Evolutionary conservation across 2,888 invertebrate genomes (phyloP).

Genomic region (Lycia hirtaria): DNA sequence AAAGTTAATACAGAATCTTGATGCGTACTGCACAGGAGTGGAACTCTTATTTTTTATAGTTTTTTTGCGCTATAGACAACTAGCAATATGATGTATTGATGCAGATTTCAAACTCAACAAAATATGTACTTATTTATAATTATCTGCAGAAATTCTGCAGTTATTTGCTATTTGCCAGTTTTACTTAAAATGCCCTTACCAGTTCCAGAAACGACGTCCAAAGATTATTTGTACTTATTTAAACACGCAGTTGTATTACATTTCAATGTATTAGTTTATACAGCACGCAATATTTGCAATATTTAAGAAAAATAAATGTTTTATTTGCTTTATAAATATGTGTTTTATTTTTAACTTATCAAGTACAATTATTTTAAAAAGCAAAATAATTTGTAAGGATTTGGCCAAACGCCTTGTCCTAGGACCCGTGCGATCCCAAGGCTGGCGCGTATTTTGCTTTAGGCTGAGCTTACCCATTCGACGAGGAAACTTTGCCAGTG

Average conservation of each 20-base stretch:
- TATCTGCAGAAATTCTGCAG: neutral
- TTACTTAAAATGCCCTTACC: constrained; percentile 71
- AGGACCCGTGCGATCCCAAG: no score
- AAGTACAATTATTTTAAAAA: neutral
- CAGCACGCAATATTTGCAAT: constrained; percentile 61
- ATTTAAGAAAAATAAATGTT: constrained; percentile 59
- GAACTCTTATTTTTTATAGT: no score
- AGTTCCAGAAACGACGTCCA: constrained; percentile 79
- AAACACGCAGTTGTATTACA: constrained; percentile 33
- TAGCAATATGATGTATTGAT: no score
- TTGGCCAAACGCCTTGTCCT: no score
- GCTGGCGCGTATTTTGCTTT: no score
- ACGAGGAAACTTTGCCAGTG: no score
- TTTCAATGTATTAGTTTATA: constrained; percentile 53
- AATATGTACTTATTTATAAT: neutral
- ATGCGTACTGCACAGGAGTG: no score
- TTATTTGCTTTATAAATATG: constrained; percentile 51
- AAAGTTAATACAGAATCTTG: no score
- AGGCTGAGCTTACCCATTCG: no score
- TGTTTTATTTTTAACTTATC: constrained; percentile 44
- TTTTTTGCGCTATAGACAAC: no score
- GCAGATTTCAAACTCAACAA: no score
- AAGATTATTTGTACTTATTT: constrained; percentile 50
- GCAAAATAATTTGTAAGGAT: no score
- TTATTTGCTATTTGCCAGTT: neutral